Percentiles rank a stretch among this genome's conserved stretches.
These are phyloP conservation scores for Abrostola triplasia DNA, from an alignment of 2,888 invertebrate species.

Conservation along the genomic window DNA sequence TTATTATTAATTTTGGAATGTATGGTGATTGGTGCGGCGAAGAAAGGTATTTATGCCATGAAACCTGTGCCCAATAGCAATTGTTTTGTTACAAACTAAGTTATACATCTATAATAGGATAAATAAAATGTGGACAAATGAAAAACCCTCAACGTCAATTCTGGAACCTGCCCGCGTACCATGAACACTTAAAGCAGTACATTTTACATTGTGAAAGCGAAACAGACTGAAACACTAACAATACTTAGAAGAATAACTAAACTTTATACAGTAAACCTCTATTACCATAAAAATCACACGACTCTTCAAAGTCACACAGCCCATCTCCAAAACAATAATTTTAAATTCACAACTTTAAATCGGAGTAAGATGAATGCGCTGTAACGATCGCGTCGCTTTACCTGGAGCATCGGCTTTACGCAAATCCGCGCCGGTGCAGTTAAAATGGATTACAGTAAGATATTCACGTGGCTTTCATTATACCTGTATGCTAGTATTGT, in stretches of 20 bases:
- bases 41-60: too few relatives aligned
- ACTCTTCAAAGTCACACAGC: neutral
- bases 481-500: constrained; percentile 24
- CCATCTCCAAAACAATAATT: constrained; percentile 22
- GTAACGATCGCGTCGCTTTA: constrained; percentile 47
- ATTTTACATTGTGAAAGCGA: too few relatives aligned
- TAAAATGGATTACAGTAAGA: constrained; percentile 58
- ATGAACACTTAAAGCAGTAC: too few relatives aligned
- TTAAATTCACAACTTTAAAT: constrained; percentile 45
- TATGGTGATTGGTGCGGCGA: too few relatives aligned
- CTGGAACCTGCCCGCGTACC: too few relatives aligned
- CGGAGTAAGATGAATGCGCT: constrained; percentile 51
- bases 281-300: neutral
- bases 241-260: neutral
- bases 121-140: too few relatives aligned
- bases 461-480: constrained; percentile 38
- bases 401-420: constrained; percentile 40
- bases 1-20: too few relatives aligned
- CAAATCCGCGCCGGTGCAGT: constrained; percentile 51
- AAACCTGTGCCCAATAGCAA: too few relatives aligned
- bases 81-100: too few relatives aligned
- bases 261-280: neutral
- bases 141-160: too few relatives aligned
- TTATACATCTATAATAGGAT: too few relatives aligned
- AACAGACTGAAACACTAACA: too few relatives aligned